Evolutionary conservation across 2,113 vertebrate genomes (phyloP).

Genomic region (Pelmatolapia mariae): DNA sequence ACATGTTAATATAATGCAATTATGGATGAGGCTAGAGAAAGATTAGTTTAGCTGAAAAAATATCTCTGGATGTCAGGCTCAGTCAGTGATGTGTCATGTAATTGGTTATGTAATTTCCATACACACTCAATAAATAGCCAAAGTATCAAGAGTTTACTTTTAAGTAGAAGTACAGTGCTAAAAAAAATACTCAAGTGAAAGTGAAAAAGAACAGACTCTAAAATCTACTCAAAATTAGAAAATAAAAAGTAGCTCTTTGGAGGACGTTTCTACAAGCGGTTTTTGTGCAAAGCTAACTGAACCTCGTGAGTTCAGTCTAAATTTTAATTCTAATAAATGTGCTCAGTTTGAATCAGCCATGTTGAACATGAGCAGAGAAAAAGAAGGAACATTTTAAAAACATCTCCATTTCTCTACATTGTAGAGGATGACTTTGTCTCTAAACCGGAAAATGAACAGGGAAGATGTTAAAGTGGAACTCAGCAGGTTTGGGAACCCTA

Average conservation of each 20-base stretch:
- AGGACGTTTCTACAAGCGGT: rapidly evolving
- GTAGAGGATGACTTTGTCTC: background rate
- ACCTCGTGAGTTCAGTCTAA: rapidly evolving
- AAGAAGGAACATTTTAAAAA: rapidly evolving
- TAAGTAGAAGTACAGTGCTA: background rate
- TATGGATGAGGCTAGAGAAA: background rate
- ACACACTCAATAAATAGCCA: background rate
- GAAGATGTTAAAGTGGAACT: background rate
- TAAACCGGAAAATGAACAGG: background rate
- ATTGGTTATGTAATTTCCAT: background rate
- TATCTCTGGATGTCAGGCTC: background rate
- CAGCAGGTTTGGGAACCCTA: background rate
- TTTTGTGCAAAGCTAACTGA: background rate
- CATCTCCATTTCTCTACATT: background rate
- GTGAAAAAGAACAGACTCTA: background rate
- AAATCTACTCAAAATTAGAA: background rate
- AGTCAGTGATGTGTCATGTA: background rate
- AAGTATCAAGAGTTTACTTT: background rate
- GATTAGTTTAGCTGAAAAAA: background rate
- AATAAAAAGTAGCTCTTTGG: background rate
- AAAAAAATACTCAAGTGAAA: background rate
- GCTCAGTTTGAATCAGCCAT: background rate
- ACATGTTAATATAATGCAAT: background rate
- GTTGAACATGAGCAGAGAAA: background rate
- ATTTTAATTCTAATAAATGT: background rate